Evolutionary conservation across 2,797 vertebrate genomes (phyloP).

Genomic region (Sebastes aleutianus): DNA sequence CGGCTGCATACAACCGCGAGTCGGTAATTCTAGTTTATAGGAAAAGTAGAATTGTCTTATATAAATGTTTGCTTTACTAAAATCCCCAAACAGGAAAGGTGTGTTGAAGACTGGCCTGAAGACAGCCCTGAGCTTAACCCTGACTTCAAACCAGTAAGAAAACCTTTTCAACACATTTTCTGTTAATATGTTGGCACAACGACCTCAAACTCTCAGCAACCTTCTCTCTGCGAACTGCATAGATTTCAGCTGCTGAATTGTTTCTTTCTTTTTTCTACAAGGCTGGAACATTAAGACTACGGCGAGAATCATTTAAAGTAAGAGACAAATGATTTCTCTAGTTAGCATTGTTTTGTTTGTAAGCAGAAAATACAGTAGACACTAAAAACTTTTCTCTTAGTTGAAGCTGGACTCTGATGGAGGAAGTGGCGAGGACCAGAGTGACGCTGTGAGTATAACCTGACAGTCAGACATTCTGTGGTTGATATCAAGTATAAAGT

Average conservation of each 20-base stretch:
- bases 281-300: constrained; percentile 74
- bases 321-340: background rate
- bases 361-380: background rate
- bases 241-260: background rate
- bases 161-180: background rate
- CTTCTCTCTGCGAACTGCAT: background rate
- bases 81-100: constrained; percentile 71
- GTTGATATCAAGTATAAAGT: rapidly evolving
- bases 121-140: constrained; percentile 74
- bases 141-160: constrained; percentile 79
- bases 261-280: constrained; percentile 11
- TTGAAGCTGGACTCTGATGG: constrained; percentile 28
- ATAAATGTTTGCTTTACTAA: background rate
- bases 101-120: constrained; percentile 85
- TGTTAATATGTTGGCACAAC: background rate
- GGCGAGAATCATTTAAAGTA: constrained; percentile 75
- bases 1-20: too few species aligned
- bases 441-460: constrained; percentile 16
- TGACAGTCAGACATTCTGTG: background rate
- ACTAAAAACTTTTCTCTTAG: constrained; percentile 22
- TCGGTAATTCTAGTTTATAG: too few species aligned
- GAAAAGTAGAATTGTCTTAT: background rate
- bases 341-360: background rate
- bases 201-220: background rate
- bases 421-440: constrained; percentile 53